These are phyloP conservation scores for Galerucella calmariensis DNA, from an alignment of 2,888 invertebrate genomes.

Conservation along the genomic window DNA sequence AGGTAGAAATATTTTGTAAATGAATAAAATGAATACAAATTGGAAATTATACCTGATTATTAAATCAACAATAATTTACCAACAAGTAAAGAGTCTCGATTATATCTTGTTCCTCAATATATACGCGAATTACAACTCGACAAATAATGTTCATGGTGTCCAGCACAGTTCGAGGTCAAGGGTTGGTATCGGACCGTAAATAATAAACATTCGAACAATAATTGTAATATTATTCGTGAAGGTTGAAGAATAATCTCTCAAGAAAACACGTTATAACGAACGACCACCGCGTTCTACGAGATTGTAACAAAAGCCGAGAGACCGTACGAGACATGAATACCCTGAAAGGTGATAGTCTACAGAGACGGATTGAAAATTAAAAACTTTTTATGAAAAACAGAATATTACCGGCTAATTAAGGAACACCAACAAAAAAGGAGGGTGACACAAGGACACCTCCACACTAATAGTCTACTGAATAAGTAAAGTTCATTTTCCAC, in stretches of 20 bases:
- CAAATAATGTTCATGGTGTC: neutral
- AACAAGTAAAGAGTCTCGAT: too few relatives aligned
- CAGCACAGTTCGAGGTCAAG: neutral
- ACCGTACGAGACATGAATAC: neutral
- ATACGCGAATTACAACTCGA: neutral
- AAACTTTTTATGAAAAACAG: too few relatives aligned
- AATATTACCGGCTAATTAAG: too few relatives aligned
- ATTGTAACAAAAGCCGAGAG: conserved; percentile 1
- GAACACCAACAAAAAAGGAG: too few relatives aligned
- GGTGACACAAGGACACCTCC: too few relatives aligned
- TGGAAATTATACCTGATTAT: too few relatives aligned
- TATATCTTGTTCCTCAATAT: too few relatives aligned
- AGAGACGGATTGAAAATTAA: neutral
- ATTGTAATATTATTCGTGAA: conserved; percentile 5
- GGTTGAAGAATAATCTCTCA: conserved; percentile 2
- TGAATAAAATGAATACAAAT: too few relatives aligned
- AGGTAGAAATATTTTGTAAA: too few relatives aligned
- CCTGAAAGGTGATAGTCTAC: neutral
- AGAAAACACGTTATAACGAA: conserved; percentile 12
- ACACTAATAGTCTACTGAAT: too few relatives aligned
- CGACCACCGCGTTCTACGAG: neutral
- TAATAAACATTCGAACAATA: conserved; percentile 1
- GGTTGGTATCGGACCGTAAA: conserved; percentile 9
- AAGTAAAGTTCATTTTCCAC: too few relatives aligned
- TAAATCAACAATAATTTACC: too few relatives aligned